Base-by-base conservation (phyloP, 2,888 invertebrate species). In the Diloba caeruleocephala region DNA sequence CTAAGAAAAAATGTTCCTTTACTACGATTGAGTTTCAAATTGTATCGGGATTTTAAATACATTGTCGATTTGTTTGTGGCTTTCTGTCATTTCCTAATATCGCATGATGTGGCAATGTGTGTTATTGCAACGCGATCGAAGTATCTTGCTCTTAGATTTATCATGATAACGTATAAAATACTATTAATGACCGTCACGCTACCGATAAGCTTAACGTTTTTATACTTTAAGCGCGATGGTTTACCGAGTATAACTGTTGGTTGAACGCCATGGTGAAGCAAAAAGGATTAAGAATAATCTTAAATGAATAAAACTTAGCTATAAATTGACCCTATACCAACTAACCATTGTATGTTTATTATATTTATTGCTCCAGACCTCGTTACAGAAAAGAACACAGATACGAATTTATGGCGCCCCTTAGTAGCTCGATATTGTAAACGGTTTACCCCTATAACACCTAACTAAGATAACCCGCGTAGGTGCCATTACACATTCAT, bases 1-100 rank as follows among this genome's bases (percentile, higher is more conserved):
- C 85, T 88, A 88, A 85, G 80, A 85, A 88, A 87, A 86, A 82
- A 77, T 80, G 78, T 77, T 72, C 74, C 53, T 59, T 45, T 50
- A 65, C 26, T 9, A 28, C 51, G 64, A 56, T 70, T 57, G 78
- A 81, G 81, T 85, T 84, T 85, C 85, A 82, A 79, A 78, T 59
- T 57, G 68, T 52, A 61, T 52, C 28, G 51, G 28, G 5, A 21
- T 21, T 3, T 7, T 3, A 21, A 3, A 7, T 7, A 21, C 3
- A 21, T 19, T 19, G 19, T 5, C 3, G 19, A 5, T 19, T 19
- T n/a, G n/a, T n/a, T n/a, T n/a, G n/a, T n/a, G n/a, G n/a, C n/a
- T 21, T 4, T 13, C 13, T 36, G 12, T 12, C 8, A 21, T 36
- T 8, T 34, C 21, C 19, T 3, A 6, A 12, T 19, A 5, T 3